Evolutionary conservation across 2,888 invertebrate species (phyloP).

Genomic region (Scaptomyza cyrtandrae): DNA sequence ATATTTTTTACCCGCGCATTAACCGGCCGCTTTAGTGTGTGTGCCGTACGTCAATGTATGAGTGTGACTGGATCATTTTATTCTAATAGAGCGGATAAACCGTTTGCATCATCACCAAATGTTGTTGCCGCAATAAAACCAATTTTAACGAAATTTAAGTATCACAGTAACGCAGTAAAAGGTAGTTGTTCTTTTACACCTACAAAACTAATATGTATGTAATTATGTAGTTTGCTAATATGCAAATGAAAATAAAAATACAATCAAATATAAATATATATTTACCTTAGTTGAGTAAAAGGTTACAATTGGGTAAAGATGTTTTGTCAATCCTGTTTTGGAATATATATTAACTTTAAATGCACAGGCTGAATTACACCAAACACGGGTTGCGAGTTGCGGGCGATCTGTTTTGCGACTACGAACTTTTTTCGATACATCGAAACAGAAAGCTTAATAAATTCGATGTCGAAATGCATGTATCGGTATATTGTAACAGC

Average conservation of each 20-base stretch:
- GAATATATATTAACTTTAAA: slow-evolving; percentile 61
- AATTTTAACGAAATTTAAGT: slow-evolving; percentile 6
- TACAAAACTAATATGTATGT: slow-evolving; percentile 1
- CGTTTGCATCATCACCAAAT: slow-evolving; percentile 62
- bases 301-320: slow-evolving; percentile 28
- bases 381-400: slow-evolving; percentile 33
- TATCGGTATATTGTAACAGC: slow-evolving; percentile 24
- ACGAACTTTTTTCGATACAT: slow-evolving; percentile 36
- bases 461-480: slow-evolving; percentile 7
- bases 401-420: slow-evolving; percentile 60
- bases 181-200: not conserved
- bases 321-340: slow-evolving; percentile 66
- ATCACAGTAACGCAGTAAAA: slow-evolving; percentile 3
- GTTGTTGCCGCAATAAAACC: slow-evolving; percentile 6
- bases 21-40: slow-evolving; percentile 35
- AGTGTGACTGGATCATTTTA: slow-evolving; percentile 23
- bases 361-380: slow-evolving; percentile 65
- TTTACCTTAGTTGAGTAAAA: slow-evolving; percentile 48
- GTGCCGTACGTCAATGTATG: slow-evolving; percentile 15
- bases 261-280: slow-evolving; percentile 11
- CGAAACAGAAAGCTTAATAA: slow-evolving; percentile 13
- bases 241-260: not conserved
- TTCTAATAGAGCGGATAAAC: slow-evolving; percentile 46
- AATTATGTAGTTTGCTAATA: not conserved
- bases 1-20: slow-evolving; percentile 52